Evolutionary conservation across 2,888 invertebrate species (phyloP), one percentile per base, ranked within the genome.

Genomic region (Pemphredon lugubris): DNA sequence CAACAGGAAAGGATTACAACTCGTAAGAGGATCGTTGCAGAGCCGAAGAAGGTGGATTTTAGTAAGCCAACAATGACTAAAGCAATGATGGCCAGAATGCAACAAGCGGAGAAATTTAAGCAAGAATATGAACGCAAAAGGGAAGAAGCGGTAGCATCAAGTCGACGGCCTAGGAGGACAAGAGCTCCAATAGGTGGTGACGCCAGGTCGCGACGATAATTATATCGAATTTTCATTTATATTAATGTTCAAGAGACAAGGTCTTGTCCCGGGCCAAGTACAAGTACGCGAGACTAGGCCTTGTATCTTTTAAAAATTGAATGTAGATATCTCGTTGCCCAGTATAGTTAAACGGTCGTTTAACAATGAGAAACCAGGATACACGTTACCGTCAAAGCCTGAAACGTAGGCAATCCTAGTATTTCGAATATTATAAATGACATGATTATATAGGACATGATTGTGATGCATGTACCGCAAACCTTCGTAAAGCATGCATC

Each of bases 1-100:
- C 59, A 54, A n/a, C 61, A 55, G 2, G 71, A 70, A 4, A 9
- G 48, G 1, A 71, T 73, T 0, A 69, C 66, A 0, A n/a, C 5
- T 6, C 64, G 66, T 5, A 63, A 14, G 0, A 55, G n/a, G 32
- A 0, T 16, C 1, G n/a, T 74, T 69, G 1, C 54, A 51, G 77
- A 79, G 3, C 87, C 86, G 1, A 84, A 81, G 11, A 85, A 75
- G 26, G 60, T 87, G 3, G 83, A 87, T 5, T 84, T 85, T 32
- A 67, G 58, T 2, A 81, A 66, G 14, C 88, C 88, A 0, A 40
- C 55, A 0, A 58, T 84, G 81, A 88, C 87, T 1, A 86, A 82
- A 53, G 72, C 88, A 1, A 87, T 88, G 87, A 4, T 81, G n/a
- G 83, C 85, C 20, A 83, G 84, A 23, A 20, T 85, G 14, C 82